Evolutionary conservation across 2,797 vertebrate genomes (phyloP), one percentile per base, ranked within the genome.

Genomic region (Protosalanx chinensis): DNA sequence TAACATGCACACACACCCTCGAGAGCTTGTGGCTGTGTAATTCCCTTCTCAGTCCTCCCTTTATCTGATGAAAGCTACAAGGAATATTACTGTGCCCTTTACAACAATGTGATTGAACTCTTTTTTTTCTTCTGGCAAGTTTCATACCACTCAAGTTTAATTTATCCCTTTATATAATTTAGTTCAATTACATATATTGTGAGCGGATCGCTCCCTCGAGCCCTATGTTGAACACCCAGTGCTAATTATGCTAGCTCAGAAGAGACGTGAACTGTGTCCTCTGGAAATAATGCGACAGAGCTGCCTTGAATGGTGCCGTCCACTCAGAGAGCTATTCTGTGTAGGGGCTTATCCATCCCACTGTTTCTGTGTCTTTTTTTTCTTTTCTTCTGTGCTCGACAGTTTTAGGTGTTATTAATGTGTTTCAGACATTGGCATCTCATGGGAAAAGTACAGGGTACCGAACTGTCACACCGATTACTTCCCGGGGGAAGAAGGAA

Each of bases 141-240:
- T 82, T 76, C 6, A 73, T 85, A 82, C 81, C 81, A 82, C 81
- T 85, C 85, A 83, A 68, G 69, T 70, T 67, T 76, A 80, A 82
- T 90, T 88, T 88, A 90, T 91, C 78, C 70, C 86, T 89, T 90
- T 77, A 80, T 87, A 84, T 85, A 67, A 86, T 87, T 90, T 86
- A 76, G 84, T 90, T 89, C 85, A 91, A 91, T 93, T 91, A 90
- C 88, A 90, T 90, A 89, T 90, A 90, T 89, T 90, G 86, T 83
- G 81, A 87, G 80, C 75, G 82, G 82, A 90, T 79, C 75, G 84
- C 85, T 90, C 90, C 87, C 87, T 6, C 5, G 59, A 81, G 90
- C 56, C 74, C 76, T 3, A 6, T 75, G 81, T 87, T 88, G 85
- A 87, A 90, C 83, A 76, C 81, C 1, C 51, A 67, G 74, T 67